Evolutionary conservation across 1,140 invertebrate genomes (phyloP).

Genomic region (Brachionus angularis): DNA sequence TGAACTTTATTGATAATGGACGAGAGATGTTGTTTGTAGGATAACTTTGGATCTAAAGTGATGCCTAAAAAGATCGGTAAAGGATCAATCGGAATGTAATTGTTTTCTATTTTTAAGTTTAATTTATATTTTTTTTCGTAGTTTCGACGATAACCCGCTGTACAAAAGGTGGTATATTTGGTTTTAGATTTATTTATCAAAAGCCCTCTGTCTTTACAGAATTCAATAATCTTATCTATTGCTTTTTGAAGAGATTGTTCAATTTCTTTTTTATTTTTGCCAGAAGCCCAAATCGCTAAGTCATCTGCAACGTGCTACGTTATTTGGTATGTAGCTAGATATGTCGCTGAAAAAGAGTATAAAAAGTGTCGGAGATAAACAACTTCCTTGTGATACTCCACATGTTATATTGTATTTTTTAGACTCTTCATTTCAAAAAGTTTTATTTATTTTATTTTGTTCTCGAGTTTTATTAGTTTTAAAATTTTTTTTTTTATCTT

Average conservation of each 20-base stretch:
- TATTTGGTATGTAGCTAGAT: neutral
- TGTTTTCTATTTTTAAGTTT: neutral
- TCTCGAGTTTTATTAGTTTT: too few species aligned
- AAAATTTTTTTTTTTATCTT: too few species aligned
- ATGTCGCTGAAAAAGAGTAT: slow-evolving; percentile 20
- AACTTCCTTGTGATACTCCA: slow-evolving; percentile 36
- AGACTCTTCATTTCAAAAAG: too few species aligned
- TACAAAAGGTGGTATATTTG: neutral
- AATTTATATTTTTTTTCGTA: neutral
- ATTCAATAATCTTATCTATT: neutral
- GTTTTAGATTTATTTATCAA: slow-evolving; percentile 2
- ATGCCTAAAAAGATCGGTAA: neutral
- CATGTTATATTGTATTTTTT: too few species aligned
- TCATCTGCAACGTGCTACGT: neutral
- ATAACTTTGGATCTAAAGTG: neutral
- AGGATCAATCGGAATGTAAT: neutral
- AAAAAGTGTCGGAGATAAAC: neutral
- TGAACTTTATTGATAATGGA: neutral
- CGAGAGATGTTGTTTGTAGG: neutral
- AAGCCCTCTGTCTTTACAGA: neutral
- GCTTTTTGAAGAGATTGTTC: neutral
- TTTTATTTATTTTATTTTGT: too few species aligned
- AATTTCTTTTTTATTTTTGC: neutral
- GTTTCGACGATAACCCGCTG: neutral
- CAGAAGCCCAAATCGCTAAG: neutral